Percentiles rank a stretch among this genome's conserved stretches.
These are phyloP conservation scores for Azemiops feae DNA, from an alignment of 2,113 vertebrate species.

Conservation along the genomic window DNA sequence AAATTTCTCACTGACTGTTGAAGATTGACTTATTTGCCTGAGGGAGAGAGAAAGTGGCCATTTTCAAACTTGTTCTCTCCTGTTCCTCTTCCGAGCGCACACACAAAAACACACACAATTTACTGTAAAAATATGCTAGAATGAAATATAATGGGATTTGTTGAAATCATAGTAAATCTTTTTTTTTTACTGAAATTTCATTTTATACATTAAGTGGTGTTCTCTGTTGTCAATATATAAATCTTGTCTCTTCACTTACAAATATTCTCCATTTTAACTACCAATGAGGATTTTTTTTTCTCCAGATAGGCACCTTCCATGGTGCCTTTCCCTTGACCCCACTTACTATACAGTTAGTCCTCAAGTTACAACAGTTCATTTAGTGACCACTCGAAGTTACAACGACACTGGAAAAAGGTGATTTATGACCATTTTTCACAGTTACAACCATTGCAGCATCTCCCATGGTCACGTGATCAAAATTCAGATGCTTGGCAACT, in stretches of 20 bases:
- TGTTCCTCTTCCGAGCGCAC: background rate
- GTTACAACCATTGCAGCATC: no score
- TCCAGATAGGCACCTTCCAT: background rate
- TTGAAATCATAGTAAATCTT: background rate
- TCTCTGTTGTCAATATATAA: background rate
- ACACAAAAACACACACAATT: background rate
- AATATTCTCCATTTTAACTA: background rate
- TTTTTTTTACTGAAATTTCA: background rate
- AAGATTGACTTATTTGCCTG: background rate
- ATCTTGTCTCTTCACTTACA: background rate
- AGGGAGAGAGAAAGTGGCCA: background rate
- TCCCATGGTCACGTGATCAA: no score
- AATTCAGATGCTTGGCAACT: no score
- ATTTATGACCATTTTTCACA: no score
- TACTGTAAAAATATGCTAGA: background rate
- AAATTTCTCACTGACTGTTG: background rate
- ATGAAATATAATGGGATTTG: background rate
- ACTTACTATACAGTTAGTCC: background rate
- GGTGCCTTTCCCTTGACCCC: background rate
- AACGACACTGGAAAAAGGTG: no score
- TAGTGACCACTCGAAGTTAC: no score
- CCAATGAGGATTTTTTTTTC: background rate
- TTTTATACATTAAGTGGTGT: background rate
- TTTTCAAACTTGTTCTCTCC: background rate
- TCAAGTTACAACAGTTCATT: no score